Evolutionary conservation across 1,140 invertebrate genomes (phyloP).

Genomic region (Meloidogyne chitwoodi): DNA sequence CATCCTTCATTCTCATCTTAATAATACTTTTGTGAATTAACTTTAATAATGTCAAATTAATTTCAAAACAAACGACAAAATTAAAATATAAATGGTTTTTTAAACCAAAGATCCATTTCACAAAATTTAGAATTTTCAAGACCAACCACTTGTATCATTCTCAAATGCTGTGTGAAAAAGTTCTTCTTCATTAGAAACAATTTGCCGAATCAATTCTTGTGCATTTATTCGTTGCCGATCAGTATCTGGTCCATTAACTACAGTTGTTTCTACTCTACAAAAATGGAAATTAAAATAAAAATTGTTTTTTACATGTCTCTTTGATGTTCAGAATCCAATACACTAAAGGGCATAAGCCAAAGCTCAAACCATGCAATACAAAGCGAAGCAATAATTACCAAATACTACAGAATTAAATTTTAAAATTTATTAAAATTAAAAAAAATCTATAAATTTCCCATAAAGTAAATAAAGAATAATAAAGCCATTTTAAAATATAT

Average conservation of each 20-base stretch:
- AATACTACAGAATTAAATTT: slow-evolving; percentile 31
- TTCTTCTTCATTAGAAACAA: slow-evolving; percentile 11
- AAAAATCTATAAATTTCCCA: no score
- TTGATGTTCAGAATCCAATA: slow-evolving; percentile 30
- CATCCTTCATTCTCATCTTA: slow-evolving; percentile 7
- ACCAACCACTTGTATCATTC: slow-evolving; percentile 1
- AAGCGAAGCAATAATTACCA: slow-evolving; percentile 41
- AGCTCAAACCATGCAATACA: slow-evolving; percentile 43
- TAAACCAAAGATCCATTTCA: no score
- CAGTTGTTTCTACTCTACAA: slow-evolving; percentile 1
- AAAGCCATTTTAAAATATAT: no score
- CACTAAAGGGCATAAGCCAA: slow-evolving; percentile 45
- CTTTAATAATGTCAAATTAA: not conserved
- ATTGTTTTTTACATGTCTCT: slow-evolving; percentile 9
- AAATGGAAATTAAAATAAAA: not conserved
- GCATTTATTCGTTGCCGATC: not conserved
- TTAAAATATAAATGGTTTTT: no score
- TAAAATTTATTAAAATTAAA: not conserved
- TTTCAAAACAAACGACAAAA: no score
- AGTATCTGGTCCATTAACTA: not conserved
- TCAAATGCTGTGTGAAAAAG: slow-evolving; percentile 13
- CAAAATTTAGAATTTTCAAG: no score
- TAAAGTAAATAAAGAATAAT: no score
- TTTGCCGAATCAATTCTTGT: slow-evolving; percentile 14
- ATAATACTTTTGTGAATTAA: no score